A percentile compares a stretch with the other conserved stretches of the same genome.
These are phyloP conservation scores for Molorchus minor DNA, from an alignment of 2,888 invertebrate species.

Conservation along the genomic window DNA sequence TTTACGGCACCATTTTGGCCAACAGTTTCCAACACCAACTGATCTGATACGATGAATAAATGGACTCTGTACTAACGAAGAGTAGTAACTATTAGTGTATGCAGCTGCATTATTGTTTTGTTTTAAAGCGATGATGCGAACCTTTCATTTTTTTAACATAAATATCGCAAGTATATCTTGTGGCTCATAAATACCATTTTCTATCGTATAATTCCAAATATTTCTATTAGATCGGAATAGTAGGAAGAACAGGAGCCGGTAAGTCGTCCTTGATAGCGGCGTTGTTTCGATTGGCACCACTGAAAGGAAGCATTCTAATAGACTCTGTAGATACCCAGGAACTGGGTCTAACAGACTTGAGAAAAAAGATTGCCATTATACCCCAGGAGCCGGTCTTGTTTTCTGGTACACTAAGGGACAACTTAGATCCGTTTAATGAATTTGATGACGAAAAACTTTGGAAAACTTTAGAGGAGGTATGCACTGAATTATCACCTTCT, in stretches of 20 bases:
- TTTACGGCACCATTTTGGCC: too few relatives aligned
- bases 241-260: slow-evolving; percentile 89
- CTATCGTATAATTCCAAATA: not conserved
- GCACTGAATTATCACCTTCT: too few relatives aligned
- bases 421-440: slow-evolving; percentile 84
- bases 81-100: too few relatives aligned
- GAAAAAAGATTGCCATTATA: slow-evolving; percentile 87
- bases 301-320: slow-evolving; percentile 79
- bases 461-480: slow-evolving; percentile 72
- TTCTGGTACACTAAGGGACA: slow-evolving; percentile 83
- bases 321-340: slow-evolving; percentile 77
- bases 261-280: slow-evolving; percentile 86
- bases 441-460: slow-evolving; percentile 79
- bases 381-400: slow-evolving; percentile 93
- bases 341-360: slow-evolving; percentile 80
- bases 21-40: too few relatives aligned
- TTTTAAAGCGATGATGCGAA: too few relatives aligned
- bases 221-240: slow-evolving; percentile 77
- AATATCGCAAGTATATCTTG: too few relatives aligned
- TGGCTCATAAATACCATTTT: not conserved
- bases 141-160: too few relatives aligned
- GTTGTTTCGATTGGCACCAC: slow-evolving; percentile 82
- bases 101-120: too few relatives aligned
- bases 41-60: too few relatives aligned
- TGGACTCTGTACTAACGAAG: too few relatives aligned